These are phyloP conservation scores for Odocoileus virginianus DNA, from an alignment of 2,113 vertebrate species.

Conservation along the genomic window DNA sequence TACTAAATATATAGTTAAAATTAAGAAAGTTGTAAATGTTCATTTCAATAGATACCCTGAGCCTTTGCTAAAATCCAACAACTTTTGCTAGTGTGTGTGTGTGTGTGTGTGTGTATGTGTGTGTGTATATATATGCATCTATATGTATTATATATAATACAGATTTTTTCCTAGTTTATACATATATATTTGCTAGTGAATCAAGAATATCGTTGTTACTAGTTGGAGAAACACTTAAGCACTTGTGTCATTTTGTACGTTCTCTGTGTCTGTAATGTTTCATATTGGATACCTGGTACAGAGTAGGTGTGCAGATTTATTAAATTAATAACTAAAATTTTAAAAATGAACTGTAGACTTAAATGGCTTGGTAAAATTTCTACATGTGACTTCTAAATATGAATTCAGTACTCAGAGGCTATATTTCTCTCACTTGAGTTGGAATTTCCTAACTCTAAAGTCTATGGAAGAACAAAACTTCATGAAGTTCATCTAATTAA, in stretches of 20 bases:
- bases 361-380: background rate
- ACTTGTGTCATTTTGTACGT: background rate
- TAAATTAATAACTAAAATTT: background rate
- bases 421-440: background rate
- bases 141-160: background rate
- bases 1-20: background rate
- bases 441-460: background rate
- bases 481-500: background rate
- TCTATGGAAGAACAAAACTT: background rate
- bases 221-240: background rate
- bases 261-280: constrained; percentile 14
- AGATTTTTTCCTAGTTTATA: background rate
- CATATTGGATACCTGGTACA: background rate
- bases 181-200: background rate
- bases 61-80: background rate
- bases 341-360: background rate
- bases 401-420: background rate
- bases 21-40: background rate
- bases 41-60: background rate
- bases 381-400: background rate
- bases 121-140: background rate
- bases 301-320: background rate
- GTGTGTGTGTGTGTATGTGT: background rate
- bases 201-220: background rate
- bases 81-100: background rate